A percentile compares a stretch with the other conserved stretches of the same genome.
phyloP scores from a whole-genome alignment of 2,797 vertebrate genomes.

The Eulemur rubriventer region DNA sequence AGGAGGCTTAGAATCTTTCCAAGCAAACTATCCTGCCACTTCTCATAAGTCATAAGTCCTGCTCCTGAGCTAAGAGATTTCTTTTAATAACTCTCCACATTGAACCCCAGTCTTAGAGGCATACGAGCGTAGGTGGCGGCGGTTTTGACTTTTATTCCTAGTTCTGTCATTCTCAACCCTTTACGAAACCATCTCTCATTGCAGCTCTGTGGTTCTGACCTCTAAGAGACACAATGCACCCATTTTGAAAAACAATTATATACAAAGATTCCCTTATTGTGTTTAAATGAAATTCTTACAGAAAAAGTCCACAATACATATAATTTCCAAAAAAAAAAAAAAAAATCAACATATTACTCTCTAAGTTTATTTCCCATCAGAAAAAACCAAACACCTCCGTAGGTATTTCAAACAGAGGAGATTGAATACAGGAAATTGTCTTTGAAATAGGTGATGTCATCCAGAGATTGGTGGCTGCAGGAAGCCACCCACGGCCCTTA shows the following conservation, averaged over 20 bases:
- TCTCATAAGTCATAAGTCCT: fast-evolving
- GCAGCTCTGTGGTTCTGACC: not conserved
- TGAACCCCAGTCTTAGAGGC: not conserved
- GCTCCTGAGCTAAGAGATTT: not conserved
- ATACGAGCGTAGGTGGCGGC: fast-evolving
- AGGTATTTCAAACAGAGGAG: not conserved
- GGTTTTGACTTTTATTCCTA: fast-evolving
- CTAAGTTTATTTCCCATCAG: fast-evolving
- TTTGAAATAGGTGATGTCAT: too few relatives aligned
- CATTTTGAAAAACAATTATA: not conserved
- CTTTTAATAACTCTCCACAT: not conserved
- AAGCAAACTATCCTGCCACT: not conserved
- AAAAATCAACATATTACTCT: too few relatives aligned
- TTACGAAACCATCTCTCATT: not conserved
- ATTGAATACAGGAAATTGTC: not conserved
- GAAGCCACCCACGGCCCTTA: not conserved
- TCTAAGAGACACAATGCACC: fast-evolving
- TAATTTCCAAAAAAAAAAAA: not conserved
- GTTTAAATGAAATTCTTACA: not conserved
- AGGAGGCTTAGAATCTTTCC: not conserved
- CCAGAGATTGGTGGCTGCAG: not conserved
- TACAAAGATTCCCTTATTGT: not conserved
- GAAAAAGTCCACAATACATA: not conserved
- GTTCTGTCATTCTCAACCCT: fast-evolving
- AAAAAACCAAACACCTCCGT: fast-evolving